Evolutionary conservation across 2,113 vertebrate species (phyloP).

Genomic region (Indicator maculatus): DNA sequence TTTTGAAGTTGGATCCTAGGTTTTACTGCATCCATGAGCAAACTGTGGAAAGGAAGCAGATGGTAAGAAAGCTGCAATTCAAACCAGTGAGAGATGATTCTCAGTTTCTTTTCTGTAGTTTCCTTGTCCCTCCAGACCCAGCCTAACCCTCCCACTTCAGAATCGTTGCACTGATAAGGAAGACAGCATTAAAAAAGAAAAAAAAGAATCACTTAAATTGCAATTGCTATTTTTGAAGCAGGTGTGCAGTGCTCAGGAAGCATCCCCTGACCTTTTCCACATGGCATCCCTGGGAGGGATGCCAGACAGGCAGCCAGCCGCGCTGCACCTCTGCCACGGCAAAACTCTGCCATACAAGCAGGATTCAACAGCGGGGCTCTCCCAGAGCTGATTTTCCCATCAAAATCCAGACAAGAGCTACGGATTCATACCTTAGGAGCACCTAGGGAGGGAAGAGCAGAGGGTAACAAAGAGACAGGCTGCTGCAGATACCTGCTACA

Average conservation of each 20-base stretch:
- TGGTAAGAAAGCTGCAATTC: background rate
- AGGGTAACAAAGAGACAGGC: constrained; percentile 60
- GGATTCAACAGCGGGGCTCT: background rate
- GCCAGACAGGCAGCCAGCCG: background rate
- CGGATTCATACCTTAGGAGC: background rate
- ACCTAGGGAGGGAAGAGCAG: constrained; percentile 1
- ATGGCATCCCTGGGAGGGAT: background rate
- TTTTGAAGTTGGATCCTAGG: background rate
- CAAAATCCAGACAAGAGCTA: background rate
- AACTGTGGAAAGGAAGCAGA: constrained; percentile 19
- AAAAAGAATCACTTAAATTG: background rate
- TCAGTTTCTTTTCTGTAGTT: background rate
- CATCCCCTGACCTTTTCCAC: constrained; percentile 26
- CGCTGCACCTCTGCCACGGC: background rate
- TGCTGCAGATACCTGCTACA: constrained; percentile 50
- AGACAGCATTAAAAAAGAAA: background rate
- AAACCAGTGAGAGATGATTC: background rate
- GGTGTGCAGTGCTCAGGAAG: background rate
- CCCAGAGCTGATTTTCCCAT: background rate
- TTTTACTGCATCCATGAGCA: background rate
- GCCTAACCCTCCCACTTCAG: background rate
- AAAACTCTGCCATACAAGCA: background rate
- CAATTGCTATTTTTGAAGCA: background rate
- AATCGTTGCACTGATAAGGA: background rate
- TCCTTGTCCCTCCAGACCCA: background rate